phyloP scores from a whole-genome alignment of 2,113 vertebrate genomes.

The Orientallactaga bullata region DNA sequence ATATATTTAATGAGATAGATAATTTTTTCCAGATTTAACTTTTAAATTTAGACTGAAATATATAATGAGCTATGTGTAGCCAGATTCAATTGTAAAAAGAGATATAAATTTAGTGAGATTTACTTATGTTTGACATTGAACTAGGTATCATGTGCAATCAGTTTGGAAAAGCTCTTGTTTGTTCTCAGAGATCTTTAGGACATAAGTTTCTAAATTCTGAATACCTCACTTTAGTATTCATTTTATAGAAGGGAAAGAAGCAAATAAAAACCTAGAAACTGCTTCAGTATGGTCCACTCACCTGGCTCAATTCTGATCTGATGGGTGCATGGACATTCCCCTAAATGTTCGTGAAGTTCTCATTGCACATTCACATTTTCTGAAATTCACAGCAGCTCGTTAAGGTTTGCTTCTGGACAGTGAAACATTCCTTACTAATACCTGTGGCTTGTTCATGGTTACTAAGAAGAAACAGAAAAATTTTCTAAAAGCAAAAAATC shows the following conservation, averaged over 20 bases:
- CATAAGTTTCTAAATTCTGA: neutral
- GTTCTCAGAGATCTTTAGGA: neutral
- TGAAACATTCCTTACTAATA: constrained; percentile 13
- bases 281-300: neutral
- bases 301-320: neutral
- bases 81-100: too few relatives aligned
- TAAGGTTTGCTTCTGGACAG: constrained; percentile 28
- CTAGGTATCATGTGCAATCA: neutral
- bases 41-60: too few relatives aligned
- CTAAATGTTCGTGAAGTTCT: neutral
- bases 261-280: neutral
- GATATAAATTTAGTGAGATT: too few relatives aligned
- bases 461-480: neutral
- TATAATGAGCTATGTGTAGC: too few relatives aligned
- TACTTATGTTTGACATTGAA: neutral
- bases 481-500: neutral
- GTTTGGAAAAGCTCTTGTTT: neutral
- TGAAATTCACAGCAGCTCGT: constrained; percentile 48
- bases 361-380: neutral
- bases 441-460: neutral
- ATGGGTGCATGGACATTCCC: rapidly evolving
- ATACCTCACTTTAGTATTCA: neutral
- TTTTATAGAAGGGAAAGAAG: neutral
- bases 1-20: neutral
- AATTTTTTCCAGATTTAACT: too few relatives aligned